Evolutionary conservation across 2,888 invertebrate species (phyloP).

Genomic region (Acleris emargana): DNA sequence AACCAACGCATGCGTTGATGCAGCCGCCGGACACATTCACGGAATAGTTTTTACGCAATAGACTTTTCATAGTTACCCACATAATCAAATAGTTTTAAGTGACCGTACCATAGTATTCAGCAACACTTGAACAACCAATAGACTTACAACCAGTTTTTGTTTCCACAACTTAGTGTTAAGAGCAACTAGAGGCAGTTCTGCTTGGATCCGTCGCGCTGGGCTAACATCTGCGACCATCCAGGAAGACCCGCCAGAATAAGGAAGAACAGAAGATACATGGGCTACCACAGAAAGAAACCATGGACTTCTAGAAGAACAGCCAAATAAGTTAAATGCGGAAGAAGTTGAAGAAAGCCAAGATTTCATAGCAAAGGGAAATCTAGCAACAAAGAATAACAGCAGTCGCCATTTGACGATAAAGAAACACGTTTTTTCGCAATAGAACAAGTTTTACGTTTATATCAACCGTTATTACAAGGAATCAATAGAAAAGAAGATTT

Average conservation of each 20-base stretch:
- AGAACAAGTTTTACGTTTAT: conserved; percentile 85
- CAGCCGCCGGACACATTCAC: conserved; percentile 80
- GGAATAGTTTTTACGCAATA: conserved; percentile 80
- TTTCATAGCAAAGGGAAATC: conserved; percentile 76
- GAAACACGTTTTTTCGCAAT: conserved; percentile 85
- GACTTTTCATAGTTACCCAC: conserved; percentile 71
- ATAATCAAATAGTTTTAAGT: conserved; percentile 82
- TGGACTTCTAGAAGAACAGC: conserved; percentile 66
- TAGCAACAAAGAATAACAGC: conserved; percentile 73
- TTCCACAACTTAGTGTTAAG: conserved; percentile 78
- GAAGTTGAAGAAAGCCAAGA: conserved; percentile 71
- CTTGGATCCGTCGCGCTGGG: conserved; percentile 78
- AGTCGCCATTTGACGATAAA: conserved; percentile 83
- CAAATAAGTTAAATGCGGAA: conserved; percentile 79
- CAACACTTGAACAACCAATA: conserved; percentile 80
- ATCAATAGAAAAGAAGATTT: conserved; percentile 84
- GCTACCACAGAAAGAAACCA: conserved; percentile 62
- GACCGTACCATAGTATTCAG: conserved; percentile 78
- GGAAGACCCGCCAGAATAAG: conserved; percentile 70
- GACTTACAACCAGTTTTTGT: conserved; percentile 70
- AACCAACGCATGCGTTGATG: conserved; percentile 70
- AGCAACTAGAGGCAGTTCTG: conserved; percentile 75
- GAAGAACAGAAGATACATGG: conserved; percentile 64
- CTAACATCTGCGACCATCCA: conserved; percentile 79
- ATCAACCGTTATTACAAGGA: conserved; percentile 83